A percentile compares a stretch with the other conserved stretches of the same genome.
Evolutionary conservation across 2,113 vertebrate genomes (phyloP).

Genomic region (Cisticola juncidis): DNA sequence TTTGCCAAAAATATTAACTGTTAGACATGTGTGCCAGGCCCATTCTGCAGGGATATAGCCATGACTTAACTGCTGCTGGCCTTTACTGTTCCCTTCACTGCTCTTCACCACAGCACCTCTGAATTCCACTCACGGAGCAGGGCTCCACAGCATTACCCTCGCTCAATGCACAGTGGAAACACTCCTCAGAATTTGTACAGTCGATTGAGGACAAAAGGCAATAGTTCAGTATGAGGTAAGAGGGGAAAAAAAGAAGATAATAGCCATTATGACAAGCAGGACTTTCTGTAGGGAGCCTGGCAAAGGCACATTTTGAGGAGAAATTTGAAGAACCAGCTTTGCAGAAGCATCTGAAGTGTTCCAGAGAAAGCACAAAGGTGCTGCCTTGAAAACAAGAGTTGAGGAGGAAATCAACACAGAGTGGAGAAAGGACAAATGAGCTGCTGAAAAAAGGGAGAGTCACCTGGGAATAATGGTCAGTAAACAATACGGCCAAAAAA

Average conservation of each 20-base stretch:
- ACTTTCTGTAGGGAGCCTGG: not conserved
- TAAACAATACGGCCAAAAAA: not conserved
- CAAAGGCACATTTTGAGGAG: not conserved
- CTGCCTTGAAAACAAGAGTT: not conserved
- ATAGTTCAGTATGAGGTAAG: not conserved
- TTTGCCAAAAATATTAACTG: constrained; percentile 38
- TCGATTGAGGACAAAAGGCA: not conserved
- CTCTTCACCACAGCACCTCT: not conserved
- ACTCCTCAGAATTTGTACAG: not conserved
- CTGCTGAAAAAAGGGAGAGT: not conserved
- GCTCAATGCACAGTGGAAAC: not conserved
- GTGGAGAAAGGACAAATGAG: not conserved
- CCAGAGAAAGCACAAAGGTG: not conserved
- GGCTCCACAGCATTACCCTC: not conserved
- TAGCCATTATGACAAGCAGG: not conserved
- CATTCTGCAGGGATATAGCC: not conserved
- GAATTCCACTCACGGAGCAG: not conserved
- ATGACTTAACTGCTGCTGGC: constrained; percentile 4
- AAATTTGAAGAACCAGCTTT: not conserved
- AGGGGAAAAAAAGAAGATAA: not conserved
- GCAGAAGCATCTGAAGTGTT: not conserved
- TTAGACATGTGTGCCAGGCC: not conserved
- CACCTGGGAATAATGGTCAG: not conserved
- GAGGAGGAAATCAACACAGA: not conserved
- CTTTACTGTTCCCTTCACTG: not conserved